Percentiles rank a stretch among this genome's conserved stretches.
These are phyloP conservation scores for Oryzias celebensis DNA, from an alignment of 2,113 vertebrate species.

Conservation along the genomic window DNA sequence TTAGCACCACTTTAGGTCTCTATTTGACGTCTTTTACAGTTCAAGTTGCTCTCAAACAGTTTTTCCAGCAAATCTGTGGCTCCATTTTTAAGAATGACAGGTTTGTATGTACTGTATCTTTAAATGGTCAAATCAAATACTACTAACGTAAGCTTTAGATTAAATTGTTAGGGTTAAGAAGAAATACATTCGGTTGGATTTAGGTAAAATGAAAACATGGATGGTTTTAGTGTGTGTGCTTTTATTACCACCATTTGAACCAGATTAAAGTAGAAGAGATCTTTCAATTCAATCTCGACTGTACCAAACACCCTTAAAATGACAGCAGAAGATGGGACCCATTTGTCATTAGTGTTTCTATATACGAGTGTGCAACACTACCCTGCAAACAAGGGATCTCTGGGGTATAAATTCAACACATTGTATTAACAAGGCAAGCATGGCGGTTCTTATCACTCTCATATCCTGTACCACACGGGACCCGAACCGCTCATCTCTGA, in stretches of 20 bases:
- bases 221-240: too few species aligned
- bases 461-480: constrained; percentile 37
- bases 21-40: too few species aligned
- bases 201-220: too few species aligned
- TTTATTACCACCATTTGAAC: constrained; percentile 2
- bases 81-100: too few species aligned
- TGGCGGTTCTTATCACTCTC: constrained; percentile 22
- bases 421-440: constrained; percentile 30
- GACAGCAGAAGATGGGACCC: constrained; percentile 1
- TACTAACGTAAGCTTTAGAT: too few species aligned
- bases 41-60: too few species aligned
- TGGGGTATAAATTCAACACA: constrained; percentile 22
- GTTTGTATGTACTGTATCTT: too few species aligned
- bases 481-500: constrained; percentile 28
- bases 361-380: background rate
- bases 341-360: background rate
- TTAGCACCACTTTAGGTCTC: too few species aligned
- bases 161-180: too few species aligned
- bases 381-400: constrained; percentile 1
- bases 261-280: background rate
- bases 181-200: too few species aligned
- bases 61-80: too few species aligned
- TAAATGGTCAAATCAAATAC: too few species aligned
- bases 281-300: background rate
- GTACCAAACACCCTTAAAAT: constrained; percentile 1